These are phyloP conservation scores for Tychaedon coryphoeus DNA, from an alignment of 2,113 vertebrate genomes.

Conservation along the genomic window DNA sequence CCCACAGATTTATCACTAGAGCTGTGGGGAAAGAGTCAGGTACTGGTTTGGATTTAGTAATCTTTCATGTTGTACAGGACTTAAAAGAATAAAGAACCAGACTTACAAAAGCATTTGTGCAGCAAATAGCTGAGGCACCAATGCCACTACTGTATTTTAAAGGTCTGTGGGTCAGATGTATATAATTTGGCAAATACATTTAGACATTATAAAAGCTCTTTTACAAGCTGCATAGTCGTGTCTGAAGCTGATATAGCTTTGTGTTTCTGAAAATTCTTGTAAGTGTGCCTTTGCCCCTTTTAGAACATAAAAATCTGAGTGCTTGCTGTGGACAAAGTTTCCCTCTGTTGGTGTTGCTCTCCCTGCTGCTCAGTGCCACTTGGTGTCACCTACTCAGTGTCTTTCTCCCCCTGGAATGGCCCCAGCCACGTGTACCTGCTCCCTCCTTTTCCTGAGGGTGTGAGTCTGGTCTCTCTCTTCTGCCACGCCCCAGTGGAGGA, in stretches of 20 bases:
- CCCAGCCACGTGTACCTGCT: rapidly evolving
- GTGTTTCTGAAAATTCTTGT: not conserved
- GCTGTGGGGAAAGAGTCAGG: not conserved
- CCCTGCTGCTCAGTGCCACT: not conserved
- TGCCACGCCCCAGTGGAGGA: rapidly evolving
- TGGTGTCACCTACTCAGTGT: not conserved
- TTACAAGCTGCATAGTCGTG: not conserved
- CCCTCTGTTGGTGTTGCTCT: not conserved
- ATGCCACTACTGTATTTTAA: not conserved
- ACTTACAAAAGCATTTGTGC: not conserved
- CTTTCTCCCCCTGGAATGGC: not conserved
- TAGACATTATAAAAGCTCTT: not conserved
- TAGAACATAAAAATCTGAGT: not conserved
- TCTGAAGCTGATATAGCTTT: not conserved
- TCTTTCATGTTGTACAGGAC: not conserved
- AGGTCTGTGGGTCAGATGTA: not conserved
- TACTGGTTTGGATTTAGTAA: not conserved
- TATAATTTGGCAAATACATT: not conserved
- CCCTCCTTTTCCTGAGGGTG: not conserved
- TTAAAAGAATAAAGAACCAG: not conserved
- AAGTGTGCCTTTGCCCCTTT: not conserved
- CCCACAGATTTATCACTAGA: not conserved
- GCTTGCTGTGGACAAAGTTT: not conserved
- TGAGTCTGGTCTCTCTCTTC: not conserved
- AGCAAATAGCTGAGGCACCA: not conserved